Evolutionary conservation across 2,888 invertebrate genomes (phyloP), one percentile per base, ranked within the genome.

Genomic region (Mechanitis mazaeus): DNA sequence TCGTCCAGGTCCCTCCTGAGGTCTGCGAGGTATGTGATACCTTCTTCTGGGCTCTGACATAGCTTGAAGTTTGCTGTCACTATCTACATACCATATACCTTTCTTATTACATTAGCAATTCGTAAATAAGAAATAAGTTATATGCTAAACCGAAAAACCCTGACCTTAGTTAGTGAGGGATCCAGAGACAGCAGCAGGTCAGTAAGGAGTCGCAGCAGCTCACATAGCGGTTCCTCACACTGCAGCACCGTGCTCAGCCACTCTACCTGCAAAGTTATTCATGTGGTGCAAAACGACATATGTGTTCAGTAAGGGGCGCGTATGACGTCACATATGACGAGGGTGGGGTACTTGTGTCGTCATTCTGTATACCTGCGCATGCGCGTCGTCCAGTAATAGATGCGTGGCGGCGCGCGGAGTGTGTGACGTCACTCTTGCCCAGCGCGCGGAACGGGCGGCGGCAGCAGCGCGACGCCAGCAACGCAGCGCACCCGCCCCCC

Each of bases 241-340:
- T 80, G 79, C 63, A 90, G 56, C 5, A 88, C 87, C 33, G 79
- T 78, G 0, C 77, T 76, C 45, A 88, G 63, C 88, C 88, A 89
- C 0, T 87, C 85, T 47, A 88, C 74, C 88, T 90, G 76, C 0
- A 65, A 55, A 61, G 59, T 7, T 5, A 50, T 56, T 35, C 33
- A 9, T 31, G 6, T n/a, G 20, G 4, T 3, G 20, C 3, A 20
- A 7, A 5, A 28, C 12, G 3, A 6, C 6, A 20, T 28, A 2
- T 20, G 20, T 50, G 20, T n/a, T n/a, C n/a, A 46, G 3, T 0
- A 20, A 12, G n/a, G 12, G n/a, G 20, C 5, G 20, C n/a, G 11
- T 47, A n/a, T 47, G 50, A 28, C 31, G 20, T 31, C 31, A 20
- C 5, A 2, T 50, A 28, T 28, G 28, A 7, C 20, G 2, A 12